Percentiles rank a stretch among this genome's conserved stretches.
Conservation (phyloP, 2,888 invertebrate genomes). For the Nemapogon koenigi region DNA sequence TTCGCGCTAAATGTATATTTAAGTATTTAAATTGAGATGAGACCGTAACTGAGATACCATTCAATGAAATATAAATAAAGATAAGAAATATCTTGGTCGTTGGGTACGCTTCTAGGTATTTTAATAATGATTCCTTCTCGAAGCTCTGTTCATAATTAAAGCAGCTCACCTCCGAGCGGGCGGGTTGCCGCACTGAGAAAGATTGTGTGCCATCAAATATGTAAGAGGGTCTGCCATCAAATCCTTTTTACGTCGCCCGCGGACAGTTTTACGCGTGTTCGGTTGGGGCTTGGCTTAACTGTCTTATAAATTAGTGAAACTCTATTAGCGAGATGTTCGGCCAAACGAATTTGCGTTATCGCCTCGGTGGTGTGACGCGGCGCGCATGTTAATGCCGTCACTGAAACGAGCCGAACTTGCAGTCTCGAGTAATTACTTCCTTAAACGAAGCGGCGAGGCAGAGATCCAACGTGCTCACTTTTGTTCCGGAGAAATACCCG, state of each 20-base stretch:
- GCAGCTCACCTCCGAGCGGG: conserved; percentile 31
- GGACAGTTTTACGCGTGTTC: conserved; percentile 50
- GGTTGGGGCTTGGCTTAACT: conserved; percentile 38
- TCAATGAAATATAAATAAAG: no score
- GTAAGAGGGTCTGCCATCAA: conserved; percentile 49
- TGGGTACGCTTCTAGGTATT: no score
- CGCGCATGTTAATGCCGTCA: conserved; percentile 45
- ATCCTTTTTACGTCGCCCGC: conserved; percentile 52
- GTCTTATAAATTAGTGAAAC: conserved; percentile 64
- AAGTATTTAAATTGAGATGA: no score
- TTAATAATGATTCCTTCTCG: no score
- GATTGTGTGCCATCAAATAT: conserved; percentile 51
- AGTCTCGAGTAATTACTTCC: conserved; percentile 57
- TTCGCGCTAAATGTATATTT: no score
- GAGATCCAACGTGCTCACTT: conserved; percentile 38
- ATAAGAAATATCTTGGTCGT: no score
- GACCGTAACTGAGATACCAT: no score
- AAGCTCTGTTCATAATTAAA: conserved; percentile 44
- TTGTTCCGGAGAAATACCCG: conserved; percentile 37
- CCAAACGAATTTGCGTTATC: conserved; percentile 64
- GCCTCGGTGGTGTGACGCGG: conserved; percentile 45
- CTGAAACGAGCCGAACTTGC: conserved; percentile 32
- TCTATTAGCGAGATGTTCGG: conserved; percentile 63
- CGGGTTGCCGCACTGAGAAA: conserved; percentile 24
- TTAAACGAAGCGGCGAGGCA: conserved; percentile 48